Conservation (phyloP, 1,140 invertebrate species). For the Drosophila saltans region DNA sequence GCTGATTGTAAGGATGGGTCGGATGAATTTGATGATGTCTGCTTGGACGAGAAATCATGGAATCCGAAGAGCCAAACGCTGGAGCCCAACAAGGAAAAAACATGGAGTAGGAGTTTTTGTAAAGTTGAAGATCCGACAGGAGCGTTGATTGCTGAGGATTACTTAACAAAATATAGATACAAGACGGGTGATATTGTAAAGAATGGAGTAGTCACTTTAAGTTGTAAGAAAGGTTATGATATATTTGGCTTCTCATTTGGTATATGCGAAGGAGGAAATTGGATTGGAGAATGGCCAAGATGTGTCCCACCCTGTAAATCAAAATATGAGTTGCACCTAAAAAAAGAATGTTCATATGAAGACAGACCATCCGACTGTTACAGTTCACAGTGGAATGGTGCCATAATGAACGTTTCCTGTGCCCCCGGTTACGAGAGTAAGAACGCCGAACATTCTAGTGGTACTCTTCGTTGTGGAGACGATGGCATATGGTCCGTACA, state of each 20-base stretch:
- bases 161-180: background rate
- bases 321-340: background rate
- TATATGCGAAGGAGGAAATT: constrained; percentile 23
- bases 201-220: constrained; percentile 12
- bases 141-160: constrained; percentile 5
- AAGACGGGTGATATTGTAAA: background rate
- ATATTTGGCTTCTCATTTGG: constrained; percentile 12
- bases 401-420: constrained; percentile 32
- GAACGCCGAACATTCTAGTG: background rate
- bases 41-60: background rate
- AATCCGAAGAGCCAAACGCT: no score
- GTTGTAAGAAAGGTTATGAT: constrained; percentile 15
- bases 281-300: background rate
- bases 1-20: constrained; percentile 87
- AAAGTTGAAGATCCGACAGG: background rate
- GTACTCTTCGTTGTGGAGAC: background rate
- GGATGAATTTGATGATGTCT: constrained; percentile 85
- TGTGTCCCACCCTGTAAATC: constrained; percentile 21
- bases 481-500: constrained; percentile 18
- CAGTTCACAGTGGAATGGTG: background rate
- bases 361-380: background rate
- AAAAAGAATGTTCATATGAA: no score
- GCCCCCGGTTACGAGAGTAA: constrained; percentile 22
- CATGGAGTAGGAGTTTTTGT: background rate
- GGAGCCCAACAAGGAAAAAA: no score